These are phyloP conservation scores for Myiothlypis coronata DNA, from an alignment of 2,797 vertebrate species.

Conservation along the genomic window DNA sequence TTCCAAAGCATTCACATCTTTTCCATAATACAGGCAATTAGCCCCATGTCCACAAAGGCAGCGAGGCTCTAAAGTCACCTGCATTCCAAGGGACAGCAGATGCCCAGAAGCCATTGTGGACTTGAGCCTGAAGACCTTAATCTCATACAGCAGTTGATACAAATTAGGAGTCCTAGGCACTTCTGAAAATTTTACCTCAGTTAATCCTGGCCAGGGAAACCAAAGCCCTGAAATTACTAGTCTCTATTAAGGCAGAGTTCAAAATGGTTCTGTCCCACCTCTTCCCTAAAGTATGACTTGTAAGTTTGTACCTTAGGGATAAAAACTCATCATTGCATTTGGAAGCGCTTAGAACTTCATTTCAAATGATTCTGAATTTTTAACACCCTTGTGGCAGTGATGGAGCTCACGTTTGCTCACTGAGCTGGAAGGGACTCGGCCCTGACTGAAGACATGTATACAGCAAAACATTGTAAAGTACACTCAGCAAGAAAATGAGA, in stretches of 20 bases:
- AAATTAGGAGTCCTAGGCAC: not conserved
- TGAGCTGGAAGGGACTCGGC: not conserved
- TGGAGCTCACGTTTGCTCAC: not conserved
- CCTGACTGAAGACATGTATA: not conserved
- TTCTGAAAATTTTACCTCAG: conserved; percentile 47
- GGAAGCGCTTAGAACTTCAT: conserved; percentile 1
- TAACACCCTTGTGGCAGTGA: conserved; percentile 1
- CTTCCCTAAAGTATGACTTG: not conserved
- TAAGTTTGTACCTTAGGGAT: not conserved
- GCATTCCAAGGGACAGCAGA: not conserved
- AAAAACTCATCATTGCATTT: not conserved
- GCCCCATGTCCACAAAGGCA: not conserved
- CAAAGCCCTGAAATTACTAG: conserved; percentile 12
- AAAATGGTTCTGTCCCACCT: not conserved
- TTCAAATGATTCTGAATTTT: not conserved
- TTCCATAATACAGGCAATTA: not conserved
- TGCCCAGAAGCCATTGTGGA: not conserved
- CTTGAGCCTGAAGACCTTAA: not conserved
- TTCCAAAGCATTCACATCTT: not conserved
- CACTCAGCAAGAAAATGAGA: not conserved
- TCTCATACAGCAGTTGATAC: not conserved
- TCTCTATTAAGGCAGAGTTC: conserved; percentile 52
- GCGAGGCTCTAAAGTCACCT: rapidly evolving
- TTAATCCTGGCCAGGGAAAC: conserved; percentile 15
- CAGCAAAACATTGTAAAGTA: not conserved